Conservation (phyloP, 1,140 invertebrate species). For the Rhizoglyphus robini region DNA sequence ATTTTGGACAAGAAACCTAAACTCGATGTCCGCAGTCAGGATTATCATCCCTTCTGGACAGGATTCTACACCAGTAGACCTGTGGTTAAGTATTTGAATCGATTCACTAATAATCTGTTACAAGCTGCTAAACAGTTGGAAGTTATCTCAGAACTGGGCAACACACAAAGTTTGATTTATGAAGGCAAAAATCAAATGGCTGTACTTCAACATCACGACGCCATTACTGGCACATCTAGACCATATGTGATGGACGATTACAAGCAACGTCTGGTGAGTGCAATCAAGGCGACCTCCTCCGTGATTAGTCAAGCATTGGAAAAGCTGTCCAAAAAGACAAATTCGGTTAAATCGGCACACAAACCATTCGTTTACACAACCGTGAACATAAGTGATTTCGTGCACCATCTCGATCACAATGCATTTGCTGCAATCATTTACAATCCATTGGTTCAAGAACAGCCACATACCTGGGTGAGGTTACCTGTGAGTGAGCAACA, state of each 20-base stretch:
- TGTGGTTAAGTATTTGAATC: constrained; percentile 37
- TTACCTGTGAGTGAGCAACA: constrained; percentile 48
- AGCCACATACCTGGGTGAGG: constrained; percentile 48
- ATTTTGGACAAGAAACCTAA: constrained; percentile 39
- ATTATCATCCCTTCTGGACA: constrained; percentile 66
- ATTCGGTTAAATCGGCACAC: constrained; percentile 30
- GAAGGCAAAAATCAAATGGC: constrained; percentile 18
- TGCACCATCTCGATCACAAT: constrained; percentile 44
- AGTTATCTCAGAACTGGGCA: constrained; percentile 8
- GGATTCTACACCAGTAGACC: constrained; percentile 51
- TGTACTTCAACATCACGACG: constrained; percentile 58
- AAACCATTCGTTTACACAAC: constrained; percentile 25
- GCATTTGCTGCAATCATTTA: constrained; percentile 55
- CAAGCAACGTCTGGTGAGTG: constrained; percentile 38
- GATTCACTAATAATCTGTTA: constrained; percentile 55
- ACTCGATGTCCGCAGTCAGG: constrained; percentile 50
- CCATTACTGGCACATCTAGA: constrained; percentile 66
- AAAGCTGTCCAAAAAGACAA: constrained; percentile 5
- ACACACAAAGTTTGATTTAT: neutral
- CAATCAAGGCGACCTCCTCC: constrained; percentile 32
- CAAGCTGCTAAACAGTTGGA: constrained; percentile 51
- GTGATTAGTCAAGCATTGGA: constrained; percentile 36
- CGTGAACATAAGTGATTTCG: constrained; percentile 44
- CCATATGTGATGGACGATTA: constrained; percentile 80
- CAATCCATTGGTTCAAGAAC: constrained; percentile 57